phyloP scores from a whole-genome alignment of 37 sponge, comb jelly and placozoan species.

The Spongilla lacustris region DNA sequence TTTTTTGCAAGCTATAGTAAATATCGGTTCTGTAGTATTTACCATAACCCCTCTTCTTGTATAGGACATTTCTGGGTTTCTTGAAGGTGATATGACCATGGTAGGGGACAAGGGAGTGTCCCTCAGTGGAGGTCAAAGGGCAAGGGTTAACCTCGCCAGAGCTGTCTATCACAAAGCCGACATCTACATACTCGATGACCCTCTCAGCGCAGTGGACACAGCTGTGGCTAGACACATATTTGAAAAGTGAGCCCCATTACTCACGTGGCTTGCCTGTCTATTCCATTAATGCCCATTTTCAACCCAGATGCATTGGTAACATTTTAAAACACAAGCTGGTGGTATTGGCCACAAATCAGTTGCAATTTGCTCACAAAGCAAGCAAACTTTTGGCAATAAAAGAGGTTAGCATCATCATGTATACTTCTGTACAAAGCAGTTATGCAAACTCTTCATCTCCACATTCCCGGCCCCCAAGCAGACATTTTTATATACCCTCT shows the following conservation, averaged over 20 bases:
- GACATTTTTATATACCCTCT: no score
- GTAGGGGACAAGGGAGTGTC: slow-evolving; percentile 64
- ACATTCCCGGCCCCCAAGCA: no score
- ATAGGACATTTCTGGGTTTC: slow-evolving; percentile 47
- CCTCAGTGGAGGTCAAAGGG: slow-evolving; percentile 73
- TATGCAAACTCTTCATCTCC: no score
- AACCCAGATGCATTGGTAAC: slow-evolving; percentile 45
- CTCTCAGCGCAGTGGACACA: slow-evolving; percentile 71
- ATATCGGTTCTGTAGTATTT: no score
- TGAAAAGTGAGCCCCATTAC: slow-evolving; percentile 6
- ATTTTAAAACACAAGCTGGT: slow-evolving; percentile 29
- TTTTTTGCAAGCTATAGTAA: neutral
- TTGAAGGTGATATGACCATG: slow-evolving; percentile 49
- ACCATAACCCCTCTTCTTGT: neutral
- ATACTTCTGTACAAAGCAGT: no score
- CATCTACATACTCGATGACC: slow-evolving; percentile 68
- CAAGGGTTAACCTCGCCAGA: slow-evolving; percentile 62
- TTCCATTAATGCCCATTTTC: no score
- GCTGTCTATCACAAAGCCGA: slow-evolving; percentile 57
- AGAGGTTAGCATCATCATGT: slow-evolving; percentile 28
- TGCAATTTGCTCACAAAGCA: slow-evolving; percentile 54
- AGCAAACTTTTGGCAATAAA: slow-evolving; percentile 41
- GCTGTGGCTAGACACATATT: slow-evolving; percentile 55
- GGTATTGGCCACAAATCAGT: slow-evolving; percentile 66
- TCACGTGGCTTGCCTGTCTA: neutral